Evolutionary conservation across 2,113 vertebrate species (phyloP).

Genomic region (Todiramphus saurophagus): DNA sequence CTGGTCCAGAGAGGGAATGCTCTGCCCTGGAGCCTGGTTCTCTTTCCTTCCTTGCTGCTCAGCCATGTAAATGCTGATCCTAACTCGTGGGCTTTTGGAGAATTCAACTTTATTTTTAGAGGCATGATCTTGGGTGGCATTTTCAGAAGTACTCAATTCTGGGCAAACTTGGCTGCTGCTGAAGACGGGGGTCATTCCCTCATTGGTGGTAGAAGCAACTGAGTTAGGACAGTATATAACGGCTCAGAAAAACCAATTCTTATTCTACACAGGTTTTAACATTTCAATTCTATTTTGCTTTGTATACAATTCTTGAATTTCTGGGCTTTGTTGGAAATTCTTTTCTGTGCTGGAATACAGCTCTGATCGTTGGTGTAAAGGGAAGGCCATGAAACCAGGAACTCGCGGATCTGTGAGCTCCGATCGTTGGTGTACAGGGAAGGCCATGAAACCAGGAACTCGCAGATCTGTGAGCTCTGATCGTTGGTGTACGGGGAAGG

Average conservation of each 20-base stretch:
- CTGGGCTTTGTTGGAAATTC: neutral
- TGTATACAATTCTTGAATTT: fast-evolving
- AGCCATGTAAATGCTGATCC: neutral
- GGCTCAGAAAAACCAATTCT: neutral
- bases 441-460: no score
- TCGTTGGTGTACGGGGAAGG: no score
- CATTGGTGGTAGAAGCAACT: neutral
- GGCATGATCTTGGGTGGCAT: neutral
- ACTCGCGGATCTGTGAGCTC: neutral
- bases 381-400: neutral
- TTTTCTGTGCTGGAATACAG: neutral
- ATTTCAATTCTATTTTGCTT: fast-evolving
- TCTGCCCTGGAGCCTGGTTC: fast-evolving
- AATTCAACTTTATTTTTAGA: neutral
- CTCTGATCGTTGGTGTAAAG: neutral
- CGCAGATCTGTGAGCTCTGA: no score
- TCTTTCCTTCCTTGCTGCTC: neutral
- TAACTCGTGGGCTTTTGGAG: fast-evolving
- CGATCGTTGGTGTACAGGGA: no score
- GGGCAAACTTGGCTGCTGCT: fast-evolving
- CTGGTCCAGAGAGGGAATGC: neutral
- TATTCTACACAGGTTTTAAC: fast-evolving
- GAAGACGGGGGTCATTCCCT: neutral
- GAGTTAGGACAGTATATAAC: neutral
- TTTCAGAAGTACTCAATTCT: neutral